Evolutionary conservation across 2,888 invertebrate species (phyloP).

Genomic region (Strigamia crassipes): DNA sequence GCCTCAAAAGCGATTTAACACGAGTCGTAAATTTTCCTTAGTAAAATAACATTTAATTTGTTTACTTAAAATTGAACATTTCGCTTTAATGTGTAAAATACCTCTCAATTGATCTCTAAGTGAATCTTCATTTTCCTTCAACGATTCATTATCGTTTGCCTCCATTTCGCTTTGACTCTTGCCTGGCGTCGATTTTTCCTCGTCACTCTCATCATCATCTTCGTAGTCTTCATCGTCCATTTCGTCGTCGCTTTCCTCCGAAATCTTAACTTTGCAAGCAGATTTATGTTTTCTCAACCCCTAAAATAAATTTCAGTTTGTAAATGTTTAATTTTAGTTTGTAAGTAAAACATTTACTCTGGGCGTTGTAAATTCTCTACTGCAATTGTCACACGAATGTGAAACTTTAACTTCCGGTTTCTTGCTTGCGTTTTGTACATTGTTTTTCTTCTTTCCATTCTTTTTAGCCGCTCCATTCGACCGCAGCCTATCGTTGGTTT

Average conservation of each 20-base stretch:
- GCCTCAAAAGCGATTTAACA: slow-evolving; percentile 49
- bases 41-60: background rate
- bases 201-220: background rate
- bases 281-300: slow-evolving; percentile 41
- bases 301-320: background rate
- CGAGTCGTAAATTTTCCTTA: slow-evolving; percentile 50
- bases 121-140: slow-evolving; percentile 43
- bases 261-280: slow-evolving; percentile 17
- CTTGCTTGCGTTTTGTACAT: background rate
- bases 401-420: background rate
- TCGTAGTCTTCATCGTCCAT: slow-evolving; percentile 7
- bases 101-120: slow-evolving; percentile 37
- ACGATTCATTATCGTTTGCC: background rate
- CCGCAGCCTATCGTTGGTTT: background rate
- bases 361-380: slow-evolving; percentile 21
- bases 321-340: background rate
- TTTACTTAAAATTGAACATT: too few relatives aligned
- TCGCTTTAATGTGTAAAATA: background rate
- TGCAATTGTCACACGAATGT: background rate
- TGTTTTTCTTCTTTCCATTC: background rate
- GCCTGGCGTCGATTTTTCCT: background rate
- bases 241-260: background rate
- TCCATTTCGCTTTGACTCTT: slow-evolving; percentile 28
- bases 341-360: slow-evolving; percentile 10
- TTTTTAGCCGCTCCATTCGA: background rate